Evolutionary conservation across 2,888 invertebrate species (phyloP).

Genomic region (Arrhopalites spinosus): DNA sequence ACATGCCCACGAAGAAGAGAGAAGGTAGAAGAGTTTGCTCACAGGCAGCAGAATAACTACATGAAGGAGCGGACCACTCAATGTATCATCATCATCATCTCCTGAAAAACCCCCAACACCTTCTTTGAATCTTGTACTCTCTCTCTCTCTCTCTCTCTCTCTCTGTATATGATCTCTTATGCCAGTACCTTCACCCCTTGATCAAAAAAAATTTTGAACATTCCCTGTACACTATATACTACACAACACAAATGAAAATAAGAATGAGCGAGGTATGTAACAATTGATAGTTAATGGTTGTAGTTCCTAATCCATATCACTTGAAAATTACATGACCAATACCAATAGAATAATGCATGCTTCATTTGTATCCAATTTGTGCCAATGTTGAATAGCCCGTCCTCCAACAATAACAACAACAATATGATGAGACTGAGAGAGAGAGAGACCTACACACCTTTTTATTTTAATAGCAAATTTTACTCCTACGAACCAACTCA

Average conservation of each 20-base stretch:
- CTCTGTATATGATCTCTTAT: background rate
- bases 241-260: background rate
- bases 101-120: constrained; percentile 36
- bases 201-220: background rate
- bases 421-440: background rate
- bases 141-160: constrained; percentile 17
- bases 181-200: constrained; percentile 40
- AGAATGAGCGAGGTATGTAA: background rate
- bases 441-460: background rate
- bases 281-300: background rate
- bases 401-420: constrained; percentile 7
- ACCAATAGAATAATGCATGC: constrained; percentile 6
- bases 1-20: background rate
- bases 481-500: constrained; percentile 10
- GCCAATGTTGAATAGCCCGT: constrained; percentile 1
- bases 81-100: constrained; percentile 26
- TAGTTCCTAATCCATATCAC: constrained; percentile 1
- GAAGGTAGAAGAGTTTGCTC: background rate
- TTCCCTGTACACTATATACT: background rate
- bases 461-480: constrained; percentile 9
- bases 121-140: constrained; percentile 9
- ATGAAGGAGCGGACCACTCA: constrained; percentile 13
- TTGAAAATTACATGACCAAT: constrained; percentile 10
- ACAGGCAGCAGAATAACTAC: background rate
- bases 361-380: constrained; percentile 15